phyloP scores from a whole-genome alignment of 1,140 invertebrate genomes.

The Cydia splendana region DNA sequence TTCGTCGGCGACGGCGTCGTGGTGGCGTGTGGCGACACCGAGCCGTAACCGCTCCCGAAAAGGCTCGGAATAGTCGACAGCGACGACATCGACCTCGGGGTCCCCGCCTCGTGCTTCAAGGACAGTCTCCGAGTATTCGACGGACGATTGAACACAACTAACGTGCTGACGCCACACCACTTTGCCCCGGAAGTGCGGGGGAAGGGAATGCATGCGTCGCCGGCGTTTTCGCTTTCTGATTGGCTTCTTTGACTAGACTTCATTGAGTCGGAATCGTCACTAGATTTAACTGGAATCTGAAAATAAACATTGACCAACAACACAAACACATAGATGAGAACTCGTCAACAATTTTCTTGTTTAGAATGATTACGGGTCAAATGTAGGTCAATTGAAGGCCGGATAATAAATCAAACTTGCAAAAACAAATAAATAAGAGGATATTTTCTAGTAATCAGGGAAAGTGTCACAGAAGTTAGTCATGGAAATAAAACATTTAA shows the following conservation, averaged over 20 bases:
- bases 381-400: too few species aligned
- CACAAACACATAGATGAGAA: not conserved
- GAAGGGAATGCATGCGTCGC: conserved; percentile 94
- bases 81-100: conserved; percentile 82
- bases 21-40: conserved; percentile 78
- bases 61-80: conserved; percentile 67
- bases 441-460: too few species aligned
- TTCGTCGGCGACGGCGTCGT: conserved; percentile 78
- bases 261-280: conserved; percentile 71
- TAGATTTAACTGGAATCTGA: conserved; percentile 76
- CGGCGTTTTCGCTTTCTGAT: conserved; percentile 71
- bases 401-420: too few species aligned
- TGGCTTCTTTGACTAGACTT: conserved; percentile 74
- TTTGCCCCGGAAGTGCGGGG: conserved; percentile 95
- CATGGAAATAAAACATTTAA: too few species aligned
- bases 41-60: conserved; percentile 63
- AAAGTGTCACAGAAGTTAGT: too few species aligned
- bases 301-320: conserved; percentile 36
- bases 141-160: conserved; percentile 93
- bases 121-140: conserved; percentile 86
- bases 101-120: conserved; percentile 84
- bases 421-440: too few species aligned
- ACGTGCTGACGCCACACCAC: conserved; percentile 92
- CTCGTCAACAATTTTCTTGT: too few species aligned
- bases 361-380: too few species aligned